Conservation (phyloP, 1,140 invertebrate species). For the Platyscapa corneri region DNA sequence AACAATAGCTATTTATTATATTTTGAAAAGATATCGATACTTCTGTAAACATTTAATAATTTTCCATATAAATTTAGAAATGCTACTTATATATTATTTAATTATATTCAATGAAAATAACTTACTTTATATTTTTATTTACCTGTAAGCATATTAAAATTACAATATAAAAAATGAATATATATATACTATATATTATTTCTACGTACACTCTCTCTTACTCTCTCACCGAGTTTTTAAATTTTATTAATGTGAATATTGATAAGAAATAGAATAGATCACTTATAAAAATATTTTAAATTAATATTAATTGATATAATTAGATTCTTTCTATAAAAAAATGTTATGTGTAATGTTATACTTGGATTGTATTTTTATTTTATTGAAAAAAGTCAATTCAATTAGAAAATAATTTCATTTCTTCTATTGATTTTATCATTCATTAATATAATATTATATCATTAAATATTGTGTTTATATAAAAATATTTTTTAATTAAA, state of each 20-base stretch:
- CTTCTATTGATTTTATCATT: neutral
- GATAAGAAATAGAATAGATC: too few relatives aligned
- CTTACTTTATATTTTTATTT: neutral
- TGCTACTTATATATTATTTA: neutral
- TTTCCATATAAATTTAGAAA: neutral
- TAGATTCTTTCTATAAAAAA: too few relatives aligned
- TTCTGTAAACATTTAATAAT: neutral
- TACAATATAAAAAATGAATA: neutral
- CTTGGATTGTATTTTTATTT: too few relatives aligned
- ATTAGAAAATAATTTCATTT: neutral
- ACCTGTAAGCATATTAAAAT: neutral
- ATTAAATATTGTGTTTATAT: neutral
- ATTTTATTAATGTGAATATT: too few relatives aligned
- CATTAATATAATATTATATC: neutral
- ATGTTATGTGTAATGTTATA: too few relatives aligned
- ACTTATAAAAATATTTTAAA: too few relatives aligned
- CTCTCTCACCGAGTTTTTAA: too few relatives aligned
- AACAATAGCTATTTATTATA: too few relatives aligned
- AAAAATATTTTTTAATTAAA: conserved; percentile 7
- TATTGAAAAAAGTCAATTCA: too few relatives aligned
- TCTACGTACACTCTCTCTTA: too few relatives aligned
- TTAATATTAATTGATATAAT: too few relatives aligned
- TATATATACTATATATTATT: neutral
- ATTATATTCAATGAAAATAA: neutral
- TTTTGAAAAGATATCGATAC: too few relatives aligned